Conservation (phyloP, 2,888 invertebrate genomes). For the Schrankia costaestrigalis region DNA sequence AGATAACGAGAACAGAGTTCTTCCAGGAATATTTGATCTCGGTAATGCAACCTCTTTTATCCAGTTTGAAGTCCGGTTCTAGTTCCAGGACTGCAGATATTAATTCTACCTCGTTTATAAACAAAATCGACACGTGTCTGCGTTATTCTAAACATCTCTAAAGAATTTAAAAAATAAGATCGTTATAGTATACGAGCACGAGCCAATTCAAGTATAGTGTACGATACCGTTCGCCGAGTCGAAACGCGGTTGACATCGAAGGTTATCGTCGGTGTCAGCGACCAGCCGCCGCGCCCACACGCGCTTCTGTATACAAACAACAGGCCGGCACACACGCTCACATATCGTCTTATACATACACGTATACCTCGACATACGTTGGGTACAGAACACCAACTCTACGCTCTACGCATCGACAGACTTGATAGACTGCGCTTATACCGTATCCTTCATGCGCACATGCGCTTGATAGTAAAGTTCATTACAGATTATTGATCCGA, state of each 20-base stretch:
- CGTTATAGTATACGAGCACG: conserved; percentile 13
- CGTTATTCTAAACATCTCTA: neutral
- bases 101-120: neutral
- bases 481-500: conserved; percentile 52
- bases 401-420: no score
- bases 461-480: conserved; percentile 57
- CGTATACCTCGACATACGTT: conserved; percentile 4
- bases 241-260: conserved; percentile 71
- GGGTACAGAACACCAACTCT: conserved; percentile 12
- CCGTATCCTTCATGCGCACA: conserved; percentile 48
- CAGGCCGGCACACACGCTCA: conserved; percentile 42
- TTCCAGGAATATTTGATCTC: conserved; percentile 37
- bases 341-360: conserved; percentile 12
- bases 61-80: conserved; percentile 27
- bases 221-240: conserved; percentile 50
- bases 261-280: conserved; percentile 78
- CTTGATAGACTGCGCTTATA: conserved; percentile 31
- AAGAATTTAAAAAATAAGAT: conserved; percentile 7
- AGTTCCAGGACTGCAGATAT: conserved; percentile 15
- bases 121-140: neutral
- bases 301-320: conserved; percentile 70
- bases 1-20: conserved; percentile 14
- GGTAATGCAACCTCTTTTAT: conserved; percentile 22
- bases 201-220: conserved; percentile 29
- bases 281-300: conserved; percentile 73